phyloP scores from a whole-genome alignment of 2,888 invertebrate genomes.

The Morpho helenor region DNA sequence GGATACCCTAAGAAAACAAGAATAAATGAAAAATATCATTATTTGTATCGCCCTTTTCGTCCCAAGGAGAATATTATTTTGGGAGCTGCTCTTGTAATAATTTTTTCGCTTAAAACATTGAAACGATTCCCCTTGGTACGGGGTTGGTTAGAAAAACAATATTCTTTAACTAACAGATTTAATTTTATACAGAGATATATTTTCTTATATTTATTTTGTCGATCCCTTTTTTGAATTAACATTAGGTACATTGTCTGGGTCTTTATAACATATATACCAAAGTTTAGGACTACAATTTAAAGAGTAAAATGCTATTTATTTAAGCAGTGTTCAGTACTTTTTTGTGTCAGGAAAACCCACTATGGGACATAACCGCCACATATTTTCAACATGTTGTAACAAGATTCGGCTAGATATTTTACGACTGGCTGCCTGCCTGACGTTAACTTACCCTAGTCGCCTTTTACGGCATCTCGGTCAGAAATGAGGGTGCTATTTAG shows the following conservation, averaged over 20 bases:
- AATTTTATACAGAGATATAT: not conserved
- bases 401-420: too few species aligned
- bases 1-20: not conserved
- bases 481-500: too few species aligned
- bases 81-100: not conserved
- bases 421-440: too few species aligned
- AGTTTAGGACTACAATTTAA: too few species aligned
- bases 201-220: not conserved
- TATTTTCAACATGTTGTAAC: too few species aligned
- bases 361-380: too few species aligned
- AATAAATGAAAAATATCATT: conserved; percentile 1
- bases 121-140: not conserved
- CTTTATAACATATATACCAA: too few species aligned
- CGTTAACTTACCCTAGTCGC: too few species aligned
- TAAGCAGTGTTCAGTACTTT: too few species aligned
- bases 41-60: not conserved
- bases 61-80: conserved; percentile 10
- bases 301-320: too few species aligned
- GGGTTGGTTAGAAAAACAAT: not conserved
- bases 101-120: conserved; percentile 1
- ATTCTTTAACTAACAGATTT: not conserved
- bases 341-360: too few species aligned
- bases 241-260: not conserved
- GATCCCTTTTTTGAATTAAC: not conserved
- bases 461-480: too few species aligned